Percentiles rank a stretch among this genome's conserved stretches.
These are phyloP conservation scores for Zaprionus vittiger DNA, from an alignment of 1,140 invertebrate genomes.

Conservation along the genomic window DNA sequence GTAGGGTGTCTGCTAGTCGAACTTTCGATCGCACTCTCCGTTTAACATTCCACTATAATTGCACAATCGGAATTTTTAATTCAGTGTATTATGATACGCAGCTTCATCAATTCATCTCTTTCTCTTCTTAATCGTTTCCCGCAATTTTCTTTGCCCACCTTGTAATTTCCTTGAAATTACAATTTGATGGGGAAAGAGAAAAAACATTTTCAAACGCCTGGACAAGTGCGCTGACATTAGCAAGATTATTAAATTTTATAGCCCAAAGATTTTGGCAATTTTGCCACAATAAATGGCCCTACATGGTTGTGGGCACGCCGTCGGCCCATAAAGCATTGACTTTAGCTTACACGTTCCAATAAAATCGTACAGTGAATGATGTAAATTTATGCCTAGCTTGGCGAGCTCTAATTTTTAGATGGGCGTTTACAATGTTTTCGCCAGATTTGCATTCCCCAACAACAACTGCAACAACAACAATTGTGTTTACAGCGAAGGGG, in stretches of 20 bases:
- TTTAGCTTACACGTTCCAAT: slow-evolving; percentile 57
- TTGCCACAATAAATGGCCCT: slow-evolving; percentile 63
- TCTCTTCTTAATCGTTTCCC: too few relatives aligned
- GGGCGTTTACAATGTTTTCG: slow-evolving; percentile 72
- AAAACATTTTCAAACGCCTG: background rate
- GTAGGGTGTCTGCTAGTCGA: background rate
- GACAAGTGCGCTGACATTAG: slow-evolving; percentile 41
- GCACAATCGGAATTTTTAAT: background rate
- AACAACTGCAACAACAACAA: slow-evolving; percentile 43
- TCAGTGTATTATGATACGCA: background rate
- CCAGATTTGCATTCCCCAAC: slow-evolving; percentile 59
- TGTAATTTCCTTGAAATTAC: background rate
- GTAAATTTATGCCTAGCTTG: slow-evolving; percentile 71
- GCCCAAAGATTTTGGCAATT: slow-evolving; percentile 74
- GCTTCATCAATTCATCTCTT: too few relatives aligned
- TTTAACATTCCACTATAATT: background rate
- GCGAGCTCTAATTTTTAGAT: slow-evolving; percentile 68
- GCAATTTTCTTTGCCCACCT: background rate
- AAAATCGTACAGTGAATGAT: slow-evolving; percentile 70
- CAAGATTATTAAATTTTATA: slow-evolving; percentile 79
- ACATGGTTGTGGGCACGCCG: slow-evolving; percentile 35
- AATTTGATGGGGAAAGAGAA: background rate
- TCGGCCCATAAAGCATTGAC: slow-evolving; percentile 67
- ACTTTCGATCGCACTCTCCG: background rate
- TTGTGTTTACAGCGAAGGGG: slow-evolving; percentile 17